These are phyloP conservation scores for Cistogaster globosa DNA, from an alignment of 2,888 invertebrate genomes.

Conservation along the genomic window DNA sequence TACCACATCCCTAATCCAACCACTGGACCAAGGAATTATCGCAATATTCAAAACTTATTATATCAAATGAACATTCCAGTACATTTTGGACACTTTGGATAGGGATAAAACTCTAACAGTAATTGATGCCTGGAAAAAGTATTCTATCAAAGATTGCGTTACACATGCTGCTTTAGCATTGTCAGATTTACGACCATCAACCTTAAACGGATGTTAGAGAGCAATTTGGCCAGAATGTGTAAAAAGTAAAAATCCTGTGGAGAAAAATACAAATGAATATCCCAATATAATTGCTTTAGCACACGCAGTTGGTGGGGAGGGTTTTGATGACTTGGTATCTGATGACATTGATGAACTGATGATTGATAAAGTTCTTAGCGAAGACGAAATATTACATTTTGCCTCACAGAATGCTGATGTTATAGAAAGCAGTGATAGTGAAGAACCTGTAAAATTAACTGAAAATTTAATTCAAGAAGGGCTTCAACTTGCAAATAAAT, in stretches of 20 bases:
- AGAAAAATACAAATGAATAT: conserved; percentile 72
- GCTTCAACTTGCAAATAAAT: conserved; percentile 74
- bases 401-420: conserved; percentile 49
- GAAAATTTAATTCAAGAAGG: conserved; percentile 70
- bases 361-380: conserved; percentile 65
- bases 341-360: conserved; percentile 71
- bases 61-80: conserved; percentile 40
- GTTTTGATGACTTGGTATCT: conserved; percentile 74
- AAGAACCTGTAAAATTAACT: conserved; percentile 66
- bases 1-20: conserved; percentile 69
- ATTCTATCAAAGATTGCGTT: conserved; percentile 67
- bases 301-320: conserved; percentile 71
- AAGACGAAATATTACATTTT: conserved; percentile 73
- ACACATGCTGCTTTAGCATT: conserved; percentile 67
- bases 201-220: conserved; percentile 74
- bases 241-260: conserved; percentile 72
- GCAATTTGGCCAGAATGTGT: conserved; percentile 74
- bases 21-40: conserved; percentile 69
- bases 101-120: conserved; percentile 54
- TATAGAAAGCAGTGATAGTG: conserved; percentile 49
- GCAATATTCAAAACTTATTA: conserved; percentile 62
- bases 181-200: conserved; percentile 71
- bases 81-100: conserved; percentile 51
- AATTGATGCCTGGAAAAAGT: conserved; percentile 74
- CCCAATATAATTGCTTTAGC: conserved; percentile 72